Base-by-base conservation (phyloP, 2,113 vertebrate species). In the Pelodiscus sinensis region DNA sequence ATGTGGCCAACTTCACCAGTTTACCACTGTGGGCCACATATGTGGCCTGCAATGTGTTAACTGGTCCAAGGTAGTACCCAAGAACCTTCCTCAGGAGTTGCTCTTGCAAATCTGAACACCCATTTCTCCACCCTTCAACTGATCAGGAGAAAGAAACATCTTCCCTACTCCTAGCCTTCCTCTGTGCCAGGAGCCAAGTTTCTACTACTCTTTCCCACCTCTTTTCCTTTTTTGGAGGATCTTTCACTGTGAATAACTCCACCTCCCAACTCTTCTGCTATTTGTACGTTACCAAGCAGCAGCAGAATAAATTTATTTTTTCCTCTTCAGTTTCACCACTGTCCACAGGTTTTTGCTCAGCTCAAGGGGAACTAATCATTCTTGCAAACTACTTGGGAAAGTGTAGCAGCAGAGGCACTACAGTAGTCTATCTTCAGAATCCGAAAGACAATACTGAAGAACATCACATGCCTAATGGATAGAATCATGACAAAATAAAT, bases 191-290 rank as follows among this genome's bases (percentile, higher is more conserved):
- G 12, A 77, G 24, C 11, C 22, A 44, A 50, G 24, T 25, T 44
- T 24, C 24, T 27, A 38, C 31, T 85, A 35, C 24, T 44, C 5
- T 62, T 25, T 75, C 35, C 22, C 27, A 79, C 6, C 8, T 81
- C 3, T 29, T 3, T 3, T 14, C 6, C 9, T 51, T 79, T 78
- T 50, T 50, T 27, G 21, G 82, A 19, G 29, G 19, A 81, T 82
- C 15, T 55, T 81, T 18, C 3, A 3, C 3, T 9, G 31, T 6
- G 0, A 88, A 27, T 44, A 27, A 44, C 54, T 38, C 18, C 35
- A 50, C 27, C 6, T 56, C 60, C 54, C 21, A 87, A 18, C 1
- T 7, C 7, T 25, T 84, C 4, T 51, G 60, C 4, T 24, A 8
- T 21, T 13, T 25, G 35, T 50, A 44, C 38, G 8, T 77, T 77